Evolutionary conservation across 2,113 vertebrate genomes (phyloP), one percentile per base, ranked within the genome.

Genomic region (Colius striatus): DNA sequence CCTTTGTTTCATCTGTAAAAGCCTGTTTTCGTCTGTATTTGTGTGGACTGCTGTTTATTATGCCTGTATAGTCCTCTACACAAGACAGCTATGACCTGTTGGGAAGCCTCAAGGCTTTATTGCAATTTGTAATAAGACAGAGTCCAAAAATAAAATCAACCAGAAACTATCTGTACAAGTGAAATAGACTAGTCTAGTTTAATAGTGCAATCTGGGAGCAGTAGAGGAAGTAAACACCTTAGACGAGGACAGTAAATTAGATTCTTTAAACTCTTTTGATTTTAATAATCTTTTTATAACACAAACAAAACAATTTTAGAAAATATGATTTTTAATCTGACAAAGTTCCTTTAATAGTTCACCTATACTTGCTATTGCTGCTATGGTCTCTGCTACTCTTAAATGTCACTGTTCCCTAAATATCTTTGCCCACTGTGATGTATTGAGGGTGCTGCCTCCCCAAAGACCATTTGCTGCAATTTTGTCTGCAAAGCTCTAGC

Each of bases 61-160:
- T 0, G 1, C 51, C 50, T 71, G 9, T 58, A 23, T 21, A 74
- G 72, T n/a, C 27, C 67, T 74, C 60, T 79, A 36, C 38, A 66
- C 50, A 72, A 81, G 26, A 90, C 8, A 78, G 11, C 13, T 26
- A 53, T 68, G 84, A 95, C 84, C 53, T 95, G 34, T 55, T 60
- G 21, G 32, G 65, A 90, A 86, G 80, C 86, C 92, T 92, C 1
- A 4, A 90, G 80, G 76, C 73, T 72, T 89, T 87, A 57, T 36
- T 94, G 61, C 29, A 81, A 61, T 81, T 90, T 90, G 27, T 76
- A 86, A 61, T 84, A 86, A 80, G 51, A 92, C 43, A 82, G 86
- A 92, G 78, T 47, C 34, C 45, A 51, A 86, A 74, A 94, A 94
- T 92, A 89, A 92, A 94, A 93, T 90, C 76, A 90, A 60, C 57